Evolutionary conservation across 2,797 vertebrate genomes (phyloP), one percentile per base, ranked within the genome.

Genomic region (Fundulus diaphanus): DNA sequence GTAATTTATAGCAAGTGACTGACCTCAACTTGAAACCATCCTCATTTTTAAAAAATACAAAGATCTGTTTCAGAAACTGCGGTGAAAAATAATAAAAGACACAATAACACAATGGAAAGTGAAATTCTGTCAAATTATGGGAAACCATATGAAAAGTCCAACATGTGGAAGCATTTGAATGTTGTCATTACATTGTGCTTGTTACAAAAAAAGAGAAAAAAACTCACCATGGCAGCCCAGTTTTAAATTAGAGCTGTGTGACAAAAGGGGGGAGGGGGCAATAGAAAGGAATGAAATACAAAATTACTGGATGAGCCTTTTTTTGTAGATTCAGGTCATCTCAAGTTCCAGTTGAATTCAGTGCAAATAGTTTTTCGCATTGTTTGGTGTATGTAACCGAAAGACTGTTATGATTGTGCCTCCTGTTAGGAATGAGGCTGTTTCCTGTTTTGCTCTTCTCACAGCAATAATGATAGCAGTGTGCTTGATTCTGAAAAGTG

Each of bases 21-120:
- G 86, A 86, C 82, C 82, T 75, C 84, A 81, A 87, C 83, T 74
- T 81, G 77, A 80, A 63, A 68, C 70, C 29, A 16, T 70, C 57
- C 12, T n/a, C n/a, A 35, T 52, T 77, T 35, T 70, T 2, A n/a
- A 73, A 27, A 69, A 82, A 81, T 44, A 83, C 78, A 86, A 83
- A 79, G 80, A 68, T 63, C 16, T 46, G 22, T 72, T 81, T 87
- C 77, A 75, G 68, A 3, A 11, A 72, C 75, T 83, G 66, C 20
- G 48, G 56, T 77, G 61, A 68, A 72, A 85, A 76, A 83, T 48
- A 29, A 65, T 51, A 44, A 33, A 72, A 61, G 27, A 76, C 27
- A 31, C 59, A 35, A 59, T 9, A 80, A 70, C 29, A 70, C 44
- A 73, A 79, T 44, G 11, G 15, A 66, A 84, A 81, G 49, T 74